Evolutionary conservation across 2,797 vertebrate genomes (phyloP), one percentile per base, ranked within the genome.

Genomic region (Valencia hispanica): DNA sequence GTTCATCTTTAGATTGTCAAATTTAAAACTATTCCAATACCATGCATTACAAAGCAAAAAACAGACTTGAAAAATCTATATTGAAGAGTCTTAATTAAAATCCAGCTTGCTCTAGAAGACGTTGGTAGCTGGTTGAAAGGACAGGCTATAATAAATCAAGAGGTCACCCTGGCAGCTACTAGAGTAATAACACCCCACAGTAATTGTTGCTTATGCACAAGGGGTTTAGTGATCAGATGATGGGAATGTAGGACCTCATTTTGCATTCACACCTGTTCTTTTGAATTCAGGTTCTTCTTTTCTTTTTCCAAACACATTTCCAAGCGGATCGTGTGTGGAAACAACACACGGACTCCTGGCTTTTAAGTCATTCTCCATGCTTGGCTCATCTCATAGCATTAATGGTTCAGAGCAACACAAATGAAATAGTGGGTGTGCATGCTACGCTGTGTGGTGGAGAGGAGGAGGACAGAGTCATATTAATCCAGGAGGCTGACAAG

Each of bases 171-270:
- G 20, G 86, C 88, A 75, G 87, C 89, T 89, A 90, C 82, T 76
- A 66, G 84, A 91, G 90, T 94, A 94, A 95, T 94, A 93, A 92
- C 92, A 92, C 89, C 90, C 87, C 93, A 90, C 88, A 66, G 91
- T 94, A 92, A 93, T 93, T 87, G 90, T 84, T 90, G 76, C 84
- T 39, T 0, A 63, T 81, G 86, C 90, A 78, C 83, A 81, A 84
- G 61, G 39, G 84, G 86, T 83, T 87, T 78, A 80, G 80, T 63
- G 79, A 88, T 79, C 82, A 76, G 76, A 61, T 87, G 88, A 88
- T 86, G 83, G 86, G 77, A 88, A 88, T 61, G 78, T 77, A 86
- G 80, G 70, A 82, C 78, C 87, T 90, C 82, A 86, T 90, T 92
- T 91, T 86, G 82, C 85, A 91, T 90, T 90, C 84, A 83, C 87